These are phyloP conservation scores for Dipodomys merriami DNA, from an alignment of 2,113 vertebrate genomes.

Conservation along the genomic window DNA sequence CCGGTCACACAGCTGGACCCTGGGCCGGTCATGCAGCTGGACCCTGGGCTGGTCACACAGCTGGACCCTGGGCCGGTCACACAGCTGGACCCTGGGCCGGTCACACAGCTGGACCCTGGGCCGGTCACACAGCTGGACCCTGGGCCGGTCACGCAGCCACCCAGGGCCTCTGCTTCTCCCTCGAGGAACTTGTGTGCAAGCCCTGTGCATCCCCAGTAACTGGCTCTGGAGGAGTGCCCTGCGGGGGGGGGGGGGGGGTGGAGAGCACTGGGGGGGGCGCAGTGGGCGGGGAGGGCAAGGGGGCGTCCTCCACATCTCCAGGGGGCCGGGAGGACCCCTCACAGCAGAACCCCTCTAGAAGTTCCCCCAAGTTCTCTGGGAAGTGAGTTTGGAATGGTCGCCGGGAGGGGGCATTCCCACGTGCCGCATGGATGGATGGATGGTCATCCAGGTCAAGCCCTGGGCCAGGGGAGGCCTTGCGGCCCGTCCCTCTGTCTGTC, in stretches of 20 bases:
- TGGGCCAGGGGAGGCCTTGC: not conserved
- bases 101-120: too few species aligned
- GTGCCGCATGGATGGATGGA: not conserved
- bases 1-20: too few species aligned
- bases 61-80: too few species aligned
- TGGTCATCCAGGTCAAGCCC: not conserved
- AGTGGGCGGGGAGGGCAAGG: too few species aligned
- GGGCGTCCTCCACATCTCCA: too few species aligned
- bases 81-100: too few species aligned
- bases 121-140: too few species aligned
- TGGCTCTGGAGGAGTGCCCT: too few species aligned
- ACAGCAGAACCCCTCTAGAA: not conserved
- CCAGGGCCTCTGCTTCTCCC: not conserved
- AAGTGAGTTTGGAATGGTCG: not conserved
- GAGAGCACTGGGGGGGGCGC: not conserved
- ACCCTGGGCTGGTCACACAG: too few species aligned
- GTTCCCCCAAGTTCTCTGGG: not conserved
- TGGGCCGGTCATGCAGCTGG: too few species aligned
- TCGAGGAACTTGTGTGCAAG: not conserved
- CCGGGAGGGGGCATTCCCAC: not conserved
- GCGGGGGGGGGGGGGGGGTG: not conserved
- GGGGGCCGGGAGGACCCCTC: too few species aligned
- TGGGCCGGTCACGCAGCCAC: rapidly evolving
- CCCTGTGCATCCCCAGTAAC: not conserved
- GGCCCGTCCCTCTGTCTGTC: too few species aligned